Base-by-base conservation (phyloP, 2,797 vertebrate genomes). In the Poeciliopsis paucimaculata region DNA sequence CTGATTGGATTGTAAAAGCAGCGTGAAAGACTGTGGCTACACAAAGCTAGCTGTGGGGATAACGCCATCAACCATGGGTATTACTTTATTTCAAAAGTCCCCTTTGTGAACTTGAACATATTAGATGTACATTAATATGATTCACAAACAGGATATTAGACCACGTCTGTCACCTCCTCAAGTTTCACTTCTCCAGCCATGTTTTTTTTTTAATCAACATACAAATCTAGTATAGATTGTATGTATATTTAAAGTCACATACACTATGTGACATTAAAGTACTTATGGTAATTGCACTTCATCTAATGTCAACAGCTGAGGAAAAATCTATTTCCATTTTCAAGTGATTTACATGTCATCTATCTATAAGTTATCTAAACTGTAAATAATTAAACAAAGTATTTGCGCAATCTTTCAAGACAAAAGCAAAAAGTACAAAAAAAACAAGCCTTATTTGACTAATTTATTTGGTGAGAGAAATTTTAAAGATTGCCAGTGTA, bases 11-110 rank as follows among this genome's bases (percentile, higher is more conserved):
- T 51, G 53, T 80, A 76, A 79, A 76, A 78, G 12, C 8, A 81
- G 68, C 62, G 53, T 73, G 55, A 83, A 75, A 84, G 79, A 82
- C 75, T 71, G 74, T 66, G 72, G 81, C 62, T 79, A 68, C 34
- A 79, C 66, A 53, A 71, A 39, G 68, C 71, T 45, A 45, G 39
- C 53, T 13, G 1, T 39, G 57, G 70, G 55, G 36, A 70, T 13
- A 84, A 71, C 66, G 75, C 74, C 72, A 68, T 57, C 51, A 70
- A 49, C 31, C 0, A 8, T 55, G 45, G 68, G 51, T 51, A 79
- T 71, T 45, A 16, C 51, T 73, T 85, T 51, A 71, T 41, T 81
- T 47, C 53, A 28, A 81, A 62, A 64, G 15, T 46, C 26, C 31
- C 77, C 46, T 68, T 60, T 55, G n/a, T 51, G 18, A 79, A 79